These are phyloP conservation scores for Pelmatolapia mariae DNA, from an alignment of 2,113 vertebrate genomes.

Conservation along the genomic window DNA sequence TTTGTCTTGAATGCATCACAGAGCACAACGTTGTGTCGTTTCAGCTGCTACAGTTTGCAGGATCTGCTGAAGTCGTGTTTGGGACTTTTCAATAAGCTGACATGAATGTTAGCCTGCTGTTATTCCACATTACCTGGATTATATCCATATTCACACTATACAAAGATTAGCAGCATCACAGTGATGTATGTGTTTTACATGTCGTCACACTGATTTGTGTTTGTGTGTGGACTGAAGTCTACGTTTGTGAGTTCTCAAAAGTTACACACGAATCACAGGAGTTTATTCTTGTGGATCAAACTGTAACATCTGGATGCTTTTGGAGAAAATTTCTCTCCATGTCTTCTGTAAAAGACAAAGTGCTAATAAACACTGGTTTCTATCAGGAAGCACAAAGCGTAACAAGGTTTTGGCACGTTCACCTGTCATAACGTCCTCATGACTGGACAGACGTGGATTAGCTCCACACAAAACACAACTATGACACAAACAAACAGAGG, in stretches of 20 bases:
- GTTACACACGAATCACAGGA: neutral
- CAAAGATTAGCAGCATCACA: neutral
- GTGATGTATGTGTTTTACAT: neutral
- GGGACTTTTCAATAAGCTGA: neutral
- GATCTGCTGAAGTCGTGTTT: neutral
- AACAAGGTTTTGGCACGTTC: neutral
- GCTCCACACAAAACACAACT: neutral
- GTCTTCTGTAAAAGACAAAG: neutral
- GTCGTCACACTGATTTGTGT: neutral
- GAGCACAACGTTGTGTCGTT: neutral
- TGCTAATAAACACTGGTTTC: neutral
- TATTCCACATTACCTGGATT: neutral
- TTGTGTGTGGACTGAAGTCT: neutral
- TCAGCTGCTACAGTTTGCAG: neutral
- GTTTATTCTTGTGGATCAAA: neutral
- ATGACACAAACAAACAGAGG: neutral
- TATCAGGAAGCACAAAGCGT: slow-evolving; percentile 5
- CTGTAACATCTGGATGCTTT: neutral
- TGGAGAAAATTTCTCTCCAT: neutral
- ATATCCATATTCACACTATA: neutral
- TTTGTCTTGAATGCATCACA: neutral
- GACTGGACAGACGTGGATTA: neutral
- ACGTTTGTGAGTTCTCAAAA: neutral
- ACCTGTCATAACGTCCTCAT: slow-evolving; percentile 38
- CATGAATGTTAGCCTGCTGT: neutral